A percentile compares a stretch with the other conserved stretches of the same genome.
These are phyloP conservation scores for Pseudachorutes palmiensis DNA, from an alignment of 1,140 invertebrate species.

Conservation along the genomic window DNA sequence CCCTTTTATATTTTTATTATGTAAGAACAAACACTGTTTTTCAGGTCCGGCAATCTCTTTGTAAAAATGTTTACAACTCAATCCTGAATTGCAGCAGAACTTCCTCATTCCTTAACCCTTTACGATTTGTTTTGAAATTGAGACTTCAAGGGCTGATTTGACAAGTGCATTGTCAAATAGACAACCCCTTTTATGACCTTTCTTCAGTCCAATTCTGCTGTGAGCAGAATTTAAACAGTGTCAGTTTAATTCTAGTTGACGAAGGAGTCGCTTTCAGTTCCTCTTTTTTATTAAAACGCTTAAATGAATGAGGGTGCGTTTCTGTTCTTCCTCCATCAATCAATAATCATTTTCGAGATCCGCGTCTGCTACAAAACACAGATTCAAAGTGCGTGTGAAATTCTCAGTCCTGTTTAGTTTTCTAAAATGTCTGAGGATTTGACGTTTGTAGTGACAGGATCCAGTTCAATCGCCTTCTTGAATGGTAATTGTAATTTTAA, in stretches of 20 bases:
- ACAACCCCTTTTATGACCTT: not conserved
- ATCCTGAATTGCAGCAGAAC: not conserved
- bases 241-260: not conserved
- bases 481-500: not conserved
- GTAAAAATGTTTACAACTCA: slow-evolving; percentile 8
- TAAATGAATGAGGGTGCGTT: too few relatives aligned
- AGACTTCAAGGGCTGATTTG: not conserved
- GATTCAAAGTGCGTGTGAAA: not conserved
- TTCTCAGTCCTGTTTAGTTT: not conserved
- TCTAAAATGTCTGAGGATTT: too few relatives aligned
- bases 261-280: not conserved
- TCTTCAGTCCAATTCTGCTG: not conserved
- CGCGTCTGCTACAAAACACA: not conserved
- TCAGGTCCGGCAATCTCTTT: too few relatives aligned
- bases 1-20: not conserved
- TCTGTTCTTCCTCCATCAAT: too few relatives aligned
- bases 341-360: too few relatives aligned
- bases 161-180: not conserved
- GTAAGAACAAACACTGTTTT: not conserved
- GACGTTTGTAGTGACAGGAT: too few relatives aligned
- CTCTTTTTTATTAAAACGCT: too few relatives aligned
- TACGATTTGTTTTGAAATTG: not conserved
- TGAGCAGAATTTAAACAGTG: too few relatives aligned
- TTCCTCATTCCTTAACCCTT: not conserved
- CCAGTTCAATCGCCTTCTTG: not conserved